Conservation (phyloP, 2,113 vertebrate genomes). For the Cervus canadensis region DNA sequence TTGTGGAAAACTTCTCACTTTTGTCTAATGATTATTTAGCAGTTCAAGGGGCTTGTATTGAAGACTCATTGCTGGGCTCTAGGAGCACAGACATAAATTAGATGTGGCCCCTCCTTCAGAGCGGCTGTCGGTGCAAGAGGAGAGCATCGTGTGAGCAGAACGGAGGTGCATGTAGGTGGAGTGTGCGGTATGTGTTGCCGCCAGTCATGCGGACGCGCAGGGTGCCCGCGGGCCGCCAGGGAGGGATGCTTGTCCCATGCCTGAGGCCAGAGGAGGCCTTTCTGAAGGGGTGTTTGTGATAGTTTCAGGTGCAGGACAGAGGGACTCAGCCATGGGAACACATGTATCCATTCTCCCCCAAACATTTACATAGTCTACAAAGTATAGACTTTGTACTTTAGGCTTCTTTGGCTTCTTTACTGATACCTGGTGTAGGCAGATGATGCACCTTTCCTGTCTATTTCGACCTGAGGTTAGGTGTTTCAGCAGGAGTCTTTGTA, state of each 20-base stretch:
- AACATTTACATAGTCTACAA: neutral
- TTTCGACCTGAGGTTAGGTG: neutral
- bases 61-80: neutral
- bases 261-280: neutral
- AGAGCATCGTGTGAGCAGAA: neutral
- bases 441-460: neutral
- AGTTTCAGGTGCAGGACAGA: neutral
- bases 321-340: neutral
- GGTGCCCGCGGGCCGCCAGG: accelerated
- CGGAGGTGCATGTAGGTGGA: neutral
- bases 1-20: neutral
- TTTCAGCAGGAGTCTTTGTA: neutral
- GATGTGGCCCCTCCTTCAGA: neutral
- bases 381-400: neutral
- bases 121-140: neutral
- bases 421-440: neutral
- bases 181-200: accelerated
- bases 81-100: neutral
- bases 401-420: neutral
- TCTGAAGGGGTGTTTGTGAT: neutral
- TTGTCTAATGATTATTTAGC: neutral
- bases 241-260: accelerated
- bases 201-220: neutral
- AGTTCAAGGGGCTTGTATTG: neutral
- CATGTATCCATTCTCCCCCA: neutral